A percentile compares a stretch with the other conserved stretches of the same genome.
Conservation (phyloP, 2,113 vertebrate species). For the Stegastes partitus region DNA sequence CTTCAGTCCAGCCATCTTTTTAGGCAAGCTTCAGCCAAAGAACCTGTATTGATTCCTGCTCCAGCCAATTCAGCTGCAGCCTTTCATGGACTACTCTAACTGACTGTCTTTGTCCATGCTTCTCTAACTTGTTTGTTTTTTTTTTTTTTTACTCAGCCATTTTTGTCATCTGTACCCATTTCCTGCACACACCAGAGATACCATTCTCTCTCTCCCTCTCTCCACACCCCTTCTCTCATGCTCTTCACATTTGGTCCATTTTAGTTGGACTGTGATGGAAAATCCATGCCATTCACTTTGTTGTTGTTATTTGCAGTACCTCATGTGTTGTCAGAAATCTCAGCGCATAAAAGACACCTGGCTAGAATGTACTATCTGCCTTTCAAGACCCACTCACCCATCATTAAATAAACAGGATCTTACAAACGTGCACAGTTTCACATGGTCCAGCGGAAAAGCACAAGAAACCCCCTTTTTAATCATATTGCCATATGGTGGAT, state of each 20-base stretch:
- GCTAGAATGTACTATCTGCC: conserved; percentile 32
- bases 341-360: conserved; percentile 43
- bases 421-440: conserved; percentile 36
- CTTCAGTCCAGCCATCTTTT: conserved; percentile 41
- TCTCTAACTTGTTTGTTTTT: conserved; percentile 33
- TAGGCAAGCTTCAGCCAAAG: conserved; percentile 49
- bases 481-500: conserved; percentile 81
- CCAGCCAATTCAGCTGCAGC: conserved; percentile 52
- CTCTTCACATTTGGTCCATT: conserved; percentile 71
- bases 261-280: conserved; percentile 53
- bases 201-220: neutral
- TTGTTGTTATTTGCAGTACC: conserved; percentile 56
- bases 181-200: conserved; percentile 57
- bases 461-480: conserved; percentile 78
- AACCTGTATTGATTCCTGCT: conserved; percentile 69
- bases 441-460: conserved; percentile 45
- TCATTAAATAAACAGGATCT: conserved; percentile 44
- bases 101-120: conserved; percentile 55
- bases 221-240: conserved; percentile 46
- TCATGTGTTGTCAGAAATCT: conserved; percentile 51
- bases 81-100: conserved; percentile 59
- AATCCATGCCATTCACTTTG: conserved; percentile 69
- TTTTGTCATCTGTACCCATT: conserved; percentile 69
- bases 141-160: conserved; percentile 28
- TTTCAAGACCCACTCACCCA: conserved; percentile 51